phyloP scores from a whole-genome alignment of 2,888 invertebrate genomes.

The Cataglyphis cursor region DNA sequence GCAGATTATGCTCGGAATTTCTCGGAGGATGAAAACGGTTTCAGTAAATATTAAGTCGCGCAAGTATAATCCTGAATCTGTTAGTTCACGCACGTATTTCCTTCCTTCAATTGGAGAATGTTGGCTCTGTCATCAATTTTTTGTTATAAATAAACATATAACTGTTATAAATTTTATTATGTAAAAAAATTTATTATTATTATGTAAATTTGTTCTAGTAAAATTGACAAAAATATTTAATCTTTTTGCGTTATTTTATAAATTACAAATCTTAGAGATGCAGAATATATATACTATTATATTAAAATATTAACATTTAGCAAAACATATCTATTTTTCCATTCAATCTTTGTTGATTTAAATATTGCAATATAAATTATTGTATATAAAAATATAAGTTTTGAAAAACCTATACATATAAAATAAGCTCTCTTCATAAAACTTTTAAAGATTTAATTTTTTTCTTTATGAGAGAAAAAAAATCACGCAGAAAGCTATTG shows the following conservation, averaged over 20 bases:
- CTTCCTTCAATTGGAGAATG: neutral
- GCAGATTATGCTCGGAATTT: constrained; percentile 10
- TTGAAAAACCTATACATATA: neutral
- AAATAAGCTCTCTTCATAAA: neutral
- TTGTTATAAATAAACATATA: neutral
- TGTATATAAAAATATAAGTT: neutral
- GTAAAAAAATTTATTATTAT: neutral
- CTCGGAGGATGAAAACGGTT: neutral
- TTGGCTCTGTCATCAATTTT: neutral
- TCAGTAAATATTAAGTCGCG: neutral
- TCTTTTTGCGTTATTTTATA: neutral
- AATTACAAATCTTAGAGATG: neutral
- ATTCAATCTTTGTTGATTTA: neutral
- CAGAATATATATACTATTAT: neutral
- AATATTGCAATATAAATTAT: neutral
- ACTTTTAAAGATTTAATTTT: neutral
- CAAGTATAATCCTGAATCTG: neutral
- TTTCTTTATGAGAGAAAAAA: neutral
- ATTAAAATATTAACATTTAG: neutral
- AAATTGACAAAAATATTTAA: neutral
- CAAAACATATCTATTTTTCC: neutral
- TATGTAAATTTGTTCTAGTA: neutral
- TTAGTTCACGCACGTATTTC: neutral
- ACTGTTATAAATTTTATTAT: neutral
- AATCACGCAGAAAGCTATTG: neutral